Base-by-base conservation (phyloP, 2,797 vertebrate species). In the Acanthopagrus latus region DNA sequence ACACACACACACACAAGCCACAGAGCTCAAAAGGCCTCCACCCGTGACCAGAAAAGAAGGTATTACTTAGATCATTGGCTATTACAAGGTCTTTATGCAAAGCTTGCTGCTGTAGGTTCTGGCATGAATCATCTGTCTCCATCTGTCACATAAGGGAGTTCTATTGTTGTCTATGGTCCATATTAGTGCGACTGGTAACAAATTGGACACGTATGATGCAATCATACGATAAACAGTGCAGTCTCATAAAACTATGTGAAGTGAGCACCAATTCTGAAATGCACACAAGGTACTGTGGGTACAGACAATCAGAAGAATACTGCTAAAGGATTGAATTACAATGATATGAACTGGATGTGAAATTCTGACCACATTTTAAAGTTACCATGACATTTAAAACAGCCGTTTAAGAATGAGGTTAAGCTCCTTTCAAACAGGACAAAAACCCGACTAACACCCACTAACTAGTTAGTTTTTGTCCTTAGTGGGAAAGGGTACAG, bases 21-120 rank as follows among this genome's bases (percentile, higher is more conserved):
- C 89, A 84, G 76, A 9, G 84, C 76, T 81, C 69, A 59, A 50
- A 72, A 71, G 84, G 90, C 86, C 43, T 41, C 80, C 71, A 65
- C 85, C 85, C 76, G 76, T 89, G 88, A 90, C 87, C 86, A 70
- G 3, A 57, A 16, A 58, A 33, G 25, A 16, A 29, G 69, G 27
- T 54, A 7, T 43, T 62, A 64, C 54, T 69, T n/a, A 20, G 57
- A 71, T 64, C n/a, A 41, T 9, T 27, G 20, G 71, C 57, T 78
- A 23, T 57, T 0, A 27, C 46, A 11, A 5, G 56, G 46, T 25
- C 47, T 3, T 70, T 63, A 51, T n/a, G 64, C 20, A 41, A 25
- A 74, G 68, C 52, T 54, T 2, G 3, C 25, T 20, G 20, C 68
- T 77, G 38, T 17, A 50, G 20, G 66, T 25, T 66, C 64, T 81